Conservation (phyloP, 2,888 invertebrate genomes). For the Monochamus alternatus region DNA sequence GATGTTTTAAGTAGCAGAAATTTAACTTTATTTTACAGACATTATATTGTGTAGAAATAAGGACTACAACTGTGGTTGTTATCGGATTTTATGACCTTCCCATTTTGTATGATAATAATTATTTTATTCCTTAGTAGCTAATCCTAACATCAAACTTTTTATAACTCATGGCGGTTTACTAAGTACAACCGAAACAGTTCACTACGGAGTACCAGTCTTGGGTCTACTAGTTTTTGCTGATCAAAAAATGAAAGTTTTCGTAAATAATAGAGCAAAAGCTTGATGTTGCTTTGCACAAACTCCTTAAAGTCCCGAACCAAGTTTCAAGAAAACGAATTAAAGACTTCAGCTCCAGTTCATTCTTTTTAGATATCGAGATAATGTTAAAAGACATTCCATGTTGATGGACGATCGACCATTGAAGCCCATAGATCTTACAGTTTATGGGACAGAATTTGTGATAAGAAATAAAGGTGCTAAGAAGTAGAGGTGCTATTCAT, state of each 20-base stretch:
- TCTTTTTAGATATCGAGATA: conserved; percentile 45
- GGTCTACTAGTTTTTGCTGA: conserved; percentile 74
- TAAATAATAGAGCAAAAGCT: conserved; percentile 70
- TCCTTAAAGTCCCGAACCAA: conserved; percentile 67
- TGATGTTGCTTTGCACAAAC: conserved; percentile 65
- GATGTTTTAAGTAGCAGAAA: no score
- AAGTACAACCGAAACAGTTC: conserved; percentile 74
- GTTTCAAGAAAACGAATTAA: background rate
- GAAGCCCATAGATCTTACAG: conserved; percentile 54
- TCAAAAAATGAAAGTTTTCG: conserved; percentile 71
- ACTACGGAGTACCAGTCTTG: conserved; percentile 72
- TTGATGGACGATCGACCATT: conserved; percentile 55
- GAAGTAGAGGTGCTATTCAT: conserved; percentile 57
- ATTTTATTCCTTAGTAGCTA: conserved; percentile 65
- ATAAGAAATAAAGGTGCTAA: conserved; percentile 55
- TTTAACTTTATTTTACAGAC: no score
- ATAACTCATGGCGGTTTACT: conserved; percentile 77
- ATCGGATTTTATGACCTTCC: no score
- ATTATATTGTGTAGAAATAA: no score
- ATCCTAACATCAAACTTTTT: conserved; percentile 74
- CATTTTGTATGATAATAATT: no score
- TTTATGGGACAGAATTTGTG: conserved; percentile 59
- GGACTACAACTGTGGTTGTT: no score
- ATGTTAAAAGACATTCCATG: conserved; percentile 46
- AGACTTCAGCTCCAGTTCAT: background rate